Conservation (phyloP, 2,888 invertebrate species). For the Ophraella communa region DNA sequence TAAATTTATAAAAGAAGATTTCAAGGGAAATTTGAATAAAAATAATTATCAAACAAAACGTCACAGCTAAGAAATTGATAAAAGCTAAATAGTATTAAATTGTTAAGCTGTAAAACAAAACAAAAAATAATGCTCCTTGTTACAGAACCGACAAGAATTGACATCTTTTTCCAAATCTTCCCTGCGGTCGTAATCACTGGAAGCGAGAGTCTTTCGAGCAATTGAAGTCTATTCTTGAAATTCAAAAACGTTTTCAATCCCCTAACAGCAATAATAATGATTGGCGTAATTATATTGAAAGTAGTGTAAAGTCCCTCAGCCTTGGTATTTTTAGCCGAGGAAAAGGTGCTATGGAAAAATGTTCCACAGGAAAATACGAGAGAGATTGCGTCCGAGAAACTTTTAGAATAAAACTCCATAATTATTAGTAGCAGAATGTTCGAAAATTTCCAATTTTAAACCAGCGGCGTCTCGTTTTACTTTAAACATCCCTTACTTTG, state of each 20-base stretch:
- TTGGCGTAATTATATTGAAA: conserved; percentile 5
- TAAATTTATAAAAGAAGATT: too few species aligned
- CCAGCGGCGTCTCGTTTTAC: conserved; percentile 29
- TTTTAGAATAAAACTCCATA: conserved; percentile 52
- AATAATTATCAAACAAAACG: too few species aligned
- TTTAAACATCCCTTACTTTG: too few species aligned
- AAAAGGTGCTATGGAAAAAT: not conserved
- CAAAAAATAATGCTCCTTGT: not conserved
- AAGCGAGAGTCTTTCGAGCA: not conserved
- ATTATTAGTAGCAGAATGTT: conserved; percentile 53
- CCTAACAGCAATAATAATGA: conserved; percentile 10
- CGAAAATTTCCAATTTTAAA: conserved; percentile 46
- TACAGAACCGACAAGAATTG: too few species aligned
- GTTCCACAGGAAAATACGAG: conserved; percentile 6
- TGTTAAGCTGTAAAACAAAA: not conserved
- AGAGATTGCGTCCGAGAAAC: conserved; percentile 26
- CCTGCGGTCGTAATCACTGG: not conserved
- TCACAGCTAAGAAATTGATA: too few species aligned
- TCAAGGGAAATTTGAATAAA: too few species aligned
- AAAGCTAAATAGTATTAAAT: too few species aligned
- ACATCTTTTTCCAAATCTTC: not conserved
- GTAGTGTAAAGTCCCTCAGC: conserved; percentile 2
- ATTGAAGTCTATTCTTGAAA: not conserved
- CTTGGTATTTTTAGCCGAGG: not conserved
- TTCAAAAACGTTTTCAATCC: conserved; percentile 1